Evolutionary conservation across 2,797 vertebrate species (phyloP), one percentile per base, ranked within the genome.

Genomic region (Sebastes vulpes): DNA sequence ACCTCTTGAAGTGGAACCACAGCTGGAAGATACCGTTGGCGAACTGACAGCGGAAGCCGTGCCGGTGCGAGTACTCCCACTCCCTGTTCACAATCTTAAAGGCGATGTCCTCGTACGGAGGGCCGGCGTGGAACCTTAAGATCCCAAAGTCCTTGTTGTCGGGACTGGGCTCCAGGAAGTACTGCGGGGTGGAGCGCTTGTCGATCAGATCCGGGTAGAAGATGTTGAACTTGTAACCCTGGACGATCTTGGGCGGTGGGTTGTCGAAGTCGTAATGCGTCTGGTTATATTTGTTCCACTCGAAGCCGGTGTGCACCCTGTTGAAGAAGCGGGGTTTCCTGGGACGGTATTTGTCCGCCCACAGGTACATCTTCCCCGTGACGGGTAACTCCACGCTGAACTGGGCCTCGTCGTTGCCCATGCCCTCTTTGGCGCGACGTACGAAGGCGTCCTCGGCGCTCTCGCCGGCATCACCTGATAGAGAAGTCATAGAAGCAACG

Each of bases 221-320:
- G 93, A 99, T 99, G 94, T 99, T 99, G 91, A 99, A 99, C 88
- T 99, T 99, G 94, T 99, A 99, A 75, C 98, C 99, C 92, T 99
- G 99, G 63, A 99, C 99, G 0, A 98, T 99, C 91, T 99, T 99
- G 64, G 98, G 98, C 0, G 99, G 99, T 0, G 98, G 99, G 92
- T 99, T 99, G 91, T 99, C 98, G 0, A 99, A 99, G 95, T 99
- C 99, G 0, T 99, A 99, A 92, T 99, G 98, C 0, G 99, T 99
- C 95, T 99, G 98, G 92, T 99, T 99, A 94, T 99, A 99, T 86
- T 99, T 99, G 97, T 99, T 99, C 98, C 99, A 99, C 94, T 99
- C 98, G 0, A 99, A 99, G 87, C 99, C 99, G 0, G 98, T 99
- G 96, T 99, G 99, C 61, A 99, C 99, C 0, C 98, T 96, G 95